Percentiles rank a stretch among this genome's conserved stretches.
phyloP scores from a whole-genome alignment of 2,113 vertebrate genomes.

The Myrmecophaga tridactyla region DNA sequence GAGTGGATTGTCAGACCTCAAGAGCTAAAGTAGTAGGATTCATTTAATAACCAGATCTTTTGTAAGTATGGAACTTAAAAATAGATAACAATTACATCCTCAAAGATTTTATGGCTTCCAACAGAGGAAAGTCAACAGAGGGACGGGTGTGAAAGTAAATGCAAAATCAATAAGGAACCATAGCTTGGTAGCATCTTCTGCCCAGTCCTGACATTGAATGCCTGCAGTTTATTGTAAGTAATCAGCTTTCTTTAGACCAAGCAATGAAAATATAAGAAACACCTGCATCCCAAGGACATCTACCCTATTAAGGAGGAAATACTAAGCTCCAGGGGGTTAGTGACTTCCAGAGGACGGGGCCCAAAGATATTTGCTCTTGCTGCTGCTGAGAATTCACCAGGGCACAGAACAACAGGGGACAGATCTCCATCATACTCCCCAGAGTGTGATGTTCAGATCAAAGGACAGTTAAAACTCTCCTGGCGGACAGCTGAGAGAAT shows the following conservation, averaged over 20 bases:
- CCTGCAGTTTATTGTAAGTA: neutral
- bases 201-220: neutral
- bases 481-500: neutral
- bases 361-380: neutral
- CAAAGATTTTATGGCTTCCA: neutral
- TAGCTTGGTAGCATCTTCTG: neutral
- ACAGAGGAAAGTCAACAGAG: neutral
- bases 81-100: neutral
- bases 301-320: neutral
- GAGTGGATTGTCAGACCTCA: neutral
- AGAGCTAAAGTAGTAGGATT: neutral
- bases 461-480: neutral
- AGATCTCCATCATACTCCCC: too few species aligned
- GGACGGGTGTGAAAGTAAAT: neutral
- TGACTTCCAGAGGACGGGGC: neutral
- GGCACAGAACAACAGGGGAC: fast-evolving
- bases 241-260: neutral
- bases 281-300: neutral
- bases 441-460: neutral
- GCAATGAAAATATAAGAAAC: neutral
- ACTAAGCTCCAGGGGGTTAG: neutral
- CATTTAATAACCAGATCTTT: neutral
- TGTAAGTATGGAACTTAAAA: neutral
- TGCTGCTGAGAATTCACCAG: neutral
- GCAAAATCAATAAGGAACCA: neutral